Evolutionary conservation across 2,888 invertebrate genomes (phyloP), one percentile per base, ranked within the genome.

Genomic region (Eutolmus rufibarbis): DNA sequence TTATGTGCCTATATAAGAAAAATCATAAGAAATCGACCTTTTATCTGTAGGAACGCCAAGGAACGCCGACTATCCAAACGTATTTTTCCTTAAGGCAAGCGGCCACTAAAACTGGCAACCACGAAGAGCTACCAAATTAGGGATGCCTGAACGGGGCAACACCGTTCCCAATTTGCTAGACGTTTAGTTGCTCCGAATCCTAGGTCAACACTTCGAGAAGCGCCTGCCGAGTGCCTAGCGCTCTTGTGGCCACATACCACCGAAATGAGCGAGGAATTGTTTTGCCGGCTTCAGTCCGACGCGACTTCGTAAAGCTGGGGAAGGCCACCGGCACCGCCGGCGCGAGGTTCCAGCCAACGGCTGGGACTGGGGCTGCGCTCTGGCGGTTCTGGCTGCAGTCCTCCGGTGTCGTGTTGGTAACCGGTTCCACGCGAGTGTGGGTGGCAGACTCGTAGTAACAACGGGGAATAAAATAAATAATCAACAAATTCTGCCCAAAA

Each of bases 121-220:
- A 74, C 12, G 74, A 74, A 14, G 56, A 56, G 56, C 7, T 74
- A 8, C 74, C 28, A 37, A 74, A 74, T 74, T 74, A 74, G 74
- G 74, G 74, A 74, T 74, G 28, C 74, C 34, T 19, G 74, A 74
- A 4, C 34, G 74, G 28, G 16, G 74, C 34, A 37, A 56, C n/a
- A n/a, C 56, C 74, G 74, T 74, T 4, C 34, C 74, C 28, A 34
- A 37, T 37, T 74, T 14, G 74, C 34, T 56, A 28, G 28, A 74
- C 28, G 74, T 74, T 74, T 16, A n/a, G 34, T 34, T 74, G 28
- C 23, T 23, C 31, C 34, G 28, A 37, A 74, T 74, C 74, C 74
- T 74, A 74, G 74, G 74, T 74, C 74, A 74, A 74, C 74, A 74
- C 74, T 74, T 74, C 74, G 74, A 37, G 74, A 28, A 74, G 31